phyloP scores from a whole-genome alignment of 1,140 invertebrate species.

The silkworm (Bombyx mori) region DNA sequence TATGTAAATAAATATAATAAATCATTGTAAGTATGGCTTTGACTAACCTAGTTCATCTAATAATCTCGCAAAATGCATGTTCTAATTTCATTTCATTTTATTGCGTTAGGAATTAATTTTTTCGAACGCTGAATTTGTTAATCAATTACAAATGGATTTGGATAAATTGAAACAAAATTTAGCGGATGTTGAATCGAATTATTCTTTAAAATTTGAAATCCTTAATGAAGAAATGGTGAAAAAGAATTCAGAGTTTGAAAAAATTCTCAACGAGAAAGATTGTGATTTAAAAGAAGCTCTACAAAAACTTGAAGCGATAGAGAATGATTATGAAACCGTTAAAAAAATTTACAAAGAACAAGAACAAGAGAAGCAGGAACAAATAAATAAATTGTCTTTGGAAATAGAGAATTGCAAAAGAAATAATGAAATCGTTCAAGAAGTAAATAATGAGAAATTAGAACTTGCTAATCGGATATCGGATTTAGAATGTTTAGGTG shows the following conservation, averaged over 20 bases:
- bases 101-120: slow-evolving; percentile 36
- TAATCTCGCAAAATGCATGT: no score
- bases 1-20: no score
- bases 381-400: slow-evolving; percentile 17
- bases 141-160: slow-evolving; percentile 36
- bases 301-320: slow-evolving; percentile 26
- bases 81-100: slow-evolving; percentile 11
- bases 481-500: slow-evolving; percentile 14
- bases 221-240: slow-evolving; percentile 26
- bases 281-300: slow-evolving; percentile 33
- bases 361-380: slow-evolving; percentile 10
- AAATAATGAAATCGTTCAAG: slow-evolving; percentile 11
- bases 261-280: slow-evolving; percentile 28
- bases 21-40: no score
- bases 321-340: slow-evolving; percentile 26
- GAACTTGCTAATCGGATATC: slow-evolving; percentile 22
- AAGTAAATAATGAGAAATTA: slow-evolving; percentile 8
- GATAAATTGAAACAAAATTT: slow-evolving; percentile 36
- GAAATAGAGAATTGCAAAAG: slow-evolving; percentile 13
- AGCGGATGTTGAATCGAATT: slow-evolving; percentile 27
- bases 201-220: slow-evolving; percentile 24
- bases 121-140: slow-evolving; percentile 18
- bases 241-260: slow-evolving; percentile 32
- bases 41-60: no score
- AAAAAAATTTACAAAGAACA: slow-evolving; percentile 25